Evolutionary conservation across 2,797 vertebrate species (phyloP).

Genomic region (Enteromius thamalakanensis): DNA sequence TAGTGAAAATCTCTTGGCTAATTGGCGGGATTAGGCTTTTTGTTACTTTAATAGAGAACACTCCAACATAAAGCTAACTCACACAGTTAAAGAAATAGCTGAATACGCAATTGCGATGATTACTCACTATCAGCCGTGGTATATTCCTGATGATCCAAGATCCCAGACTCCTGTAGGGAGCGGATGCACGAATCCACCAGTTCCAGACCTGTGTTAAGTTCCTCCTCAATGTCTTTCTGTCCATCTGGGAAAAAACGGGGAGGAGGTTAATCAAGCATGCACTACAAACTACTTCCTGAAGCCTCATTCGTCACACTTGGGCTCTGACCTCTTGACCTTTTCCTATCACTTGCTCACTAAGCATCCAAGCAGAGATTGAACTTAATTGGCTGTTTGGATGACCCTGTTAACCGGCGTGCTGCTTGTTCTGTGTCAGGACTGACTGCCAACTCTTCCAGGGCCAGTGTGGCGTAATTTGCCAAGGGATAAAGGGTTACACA

Average conservation of each 20-base stretch:
- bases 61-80: neutral
- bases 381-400: slow-evolving; percentile 19
- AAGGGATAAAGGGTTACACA: slow-evolving; percentile 46
- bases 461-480: slow-evolving; percentile 13
- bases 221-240: slow-evolving; percentile 97
- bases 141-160: slow-evolving; percentile 90
- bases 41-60: neutral
- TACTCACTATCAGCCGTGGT: slow-evolving; percentile 89
- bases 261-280: slow-evolving; percentile 23
- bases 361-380: slow-evolving; percentile 23
- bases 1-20: slow-evolving; percentile 18
- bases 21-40: slow-evolving; percentile 14
- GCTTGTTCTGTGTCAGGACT: slow-evolving; percentile 3
- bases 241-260: slow-evolving; percentile 79
- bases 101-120: neutral
- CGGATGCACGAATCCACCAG: slow-evolving; percentile 98
- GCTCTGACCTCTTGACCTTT: slow-evolving; percentile 1
- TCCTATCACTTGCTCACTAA: slow-evolving; percentile 6
- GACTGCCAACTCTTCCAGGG: slow-evolving; percentile 38
- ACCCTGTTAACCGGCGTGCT: neutral
- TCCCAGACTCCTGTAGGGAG: slow-evolving; percentile 96
- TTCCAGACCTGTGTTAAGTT: slow-evolving; percentile 95
- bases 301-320: neutral
- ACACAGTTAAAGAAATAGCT: neutral
- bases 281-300: slow-evolving; percentile 4